Conservation (phyloP, 2,888 invertebrate genomes). For the Callosobruchus maculatus region DNA sequence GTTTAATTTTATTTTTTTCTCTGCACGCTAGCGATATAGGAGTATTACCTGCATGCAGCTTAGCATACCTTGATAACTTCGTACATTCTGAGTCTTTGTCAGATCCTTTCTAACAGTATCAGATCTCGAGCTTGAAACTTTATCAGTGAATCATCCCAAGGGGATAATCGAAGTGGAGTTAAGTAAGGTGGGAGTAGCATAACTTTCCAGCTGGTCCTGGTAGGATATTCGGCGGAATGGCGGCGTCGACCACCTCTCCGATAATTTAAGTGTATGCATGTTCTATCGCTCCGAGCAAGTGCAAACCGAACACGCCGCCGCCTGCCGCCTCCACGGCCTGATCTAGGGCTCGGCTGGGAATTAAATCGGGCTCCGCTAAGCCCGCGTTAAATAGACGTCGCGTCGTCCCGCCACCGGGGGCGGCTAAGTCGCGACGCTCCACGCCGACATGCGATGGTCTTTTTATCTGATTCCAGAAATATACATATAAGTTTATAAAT, state of each 20-base stretch:
- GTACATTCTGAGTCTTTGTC: no score
- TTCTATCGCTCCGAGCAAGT: conserved; percentile 44
- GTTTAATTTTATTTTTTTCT: no score
- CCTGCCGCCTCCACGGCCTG: conserved; percentile 25
- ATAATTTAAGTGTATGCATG: conserved; percentile 47
- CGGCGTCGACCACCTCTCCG: conserved; percentile 18
- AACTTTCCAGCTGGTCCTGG: background rate
- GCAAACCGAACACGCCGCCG: conserved; percentile 33
- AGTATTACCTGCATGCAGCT: no score
- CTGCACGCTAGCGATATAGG: no score
- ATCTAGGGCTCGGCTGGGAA: conserved; percentile 44
- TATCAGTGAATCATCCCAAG: background rate
- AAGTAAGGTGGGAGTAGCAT: background rate
- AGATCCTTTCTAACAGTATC: no score
- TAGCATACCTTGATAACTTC: no score
- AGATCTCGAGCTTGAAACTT: no score
- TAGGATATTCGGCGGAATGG: background rate
- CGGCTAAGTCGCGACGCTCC: conserved; percentile 9
- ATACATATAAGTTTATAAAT: no score
- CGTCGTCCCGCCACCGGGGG: conserved; percentile 21
- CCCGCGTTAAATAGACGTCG: conserved; percentile 33
- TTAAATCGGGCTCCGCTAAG: conserved; percentile 39
- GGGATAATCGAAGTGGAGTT: background rate
- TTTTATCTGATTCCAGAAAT: no score
- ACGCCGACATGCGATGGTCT: no score